These are phyloP conservation scores for Dryocosmus kuriphilus DNA, from an alignment of 2,888 invertebrate species.

Conservation along the genomic window DNA sequence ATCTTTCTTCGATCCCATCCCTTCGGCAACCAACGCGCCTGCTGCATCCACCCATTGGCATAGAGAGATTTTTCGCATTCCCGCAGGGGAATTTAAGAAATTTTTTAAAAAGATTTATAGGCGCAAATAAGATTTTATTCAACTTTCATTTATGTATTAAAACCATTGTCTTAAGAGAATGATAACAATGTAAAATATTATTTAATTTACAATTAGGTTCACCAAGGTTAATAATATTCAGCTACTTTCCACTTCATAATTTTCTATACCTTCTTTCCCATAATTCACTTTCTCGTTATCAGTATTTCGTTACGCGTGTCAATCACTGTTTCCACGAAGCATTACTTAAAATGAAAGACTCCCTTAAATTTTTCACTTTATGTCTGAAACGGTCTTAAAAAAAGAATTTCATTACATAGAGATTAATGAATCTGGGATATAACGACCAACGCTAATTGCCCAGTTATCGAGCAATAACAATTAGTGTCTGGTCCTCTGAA, in stretches of 20 bases:
- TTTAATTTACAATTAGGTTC: background rate
- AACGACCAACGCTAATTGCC: slow-evolving; percentile 45
- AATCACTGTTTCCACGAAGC: background rate
- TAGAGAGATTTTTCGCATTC: slow-evolving; percentile 54
- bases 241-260: background rate
- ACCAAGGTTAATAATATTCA: slow-evolving; percentile 4
- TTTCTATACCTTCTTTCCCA: slow-evolving; percentile 35
- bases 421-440: slow-evolving; percentile 46
- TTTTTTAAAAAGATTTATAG: slow-evolving; percentile 48
- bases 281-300: slow-evolving; percentile 35
- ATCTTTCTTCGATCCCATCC: slow-evolving; percentile 38
- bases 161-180: background rate
- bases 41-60: slow-evolving; percentile 52
- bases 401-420: background rate
- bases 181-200: background rate
- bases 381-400: background rate
- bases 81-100: slow-evolving; percentile 50
- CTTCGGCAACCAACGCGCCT: slow-evolving; percentile 32
- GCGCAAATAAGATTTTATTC: background rate
- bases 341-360: slow-evolving; percentile 14
- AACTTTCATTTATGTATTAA: background rate
- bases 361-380: background rate
- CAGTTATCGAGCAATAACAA: slow-evolving; percentile 53
- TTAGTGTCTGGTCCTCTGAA: slow-evolving; percentile 53
- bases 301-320: slow-evolving; percentile 31